Evolutionary conservation across 1,140 invertebrate species (phyloP).

Genomic region (Cydia amplana): DNA sequence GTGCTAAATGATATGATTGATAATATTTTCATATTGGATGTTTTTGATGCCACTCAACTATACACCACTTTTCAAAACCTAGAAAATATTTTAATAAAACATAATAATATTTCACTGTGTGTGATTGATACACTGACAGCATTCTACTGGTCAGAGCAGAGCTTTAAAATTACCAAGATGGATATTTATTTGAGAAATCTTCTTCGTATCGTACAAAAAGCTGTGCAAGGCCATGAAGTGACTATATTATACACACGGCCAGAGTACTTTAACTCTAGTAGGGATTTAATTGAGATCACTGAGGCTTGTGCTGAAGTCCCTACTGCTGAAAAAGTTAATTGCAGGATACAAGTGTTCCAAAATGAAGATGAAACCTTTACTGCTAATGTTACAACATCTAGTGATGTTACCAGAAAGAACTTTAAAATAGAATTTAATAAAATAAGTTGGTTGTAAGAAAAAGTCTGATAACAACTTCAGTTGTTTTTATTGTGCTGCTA

Average conservation of each 20-base stretch:
- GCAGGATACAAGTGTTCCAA: conserved; percentile 52
- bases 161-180: conserved; percentile 66
- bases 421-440: conserved; percentile 46
- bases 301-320: conserved; percentile 46
- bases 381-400: conserved; percentile 46
- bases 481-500: conserved; percentile 11
- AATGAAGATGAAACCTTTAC: conserved; percentile 41
- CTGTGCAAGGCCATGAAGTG: conserved; percentile 61
- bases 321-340: conserved; percentile 51
- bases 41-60: conserved; percentile 61
- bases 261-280: conserved; percentile 62
- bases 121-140: conserved; percentile 65
- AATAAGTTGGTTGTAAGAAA: conserved; percentile 50
- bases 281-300: conserved; percentile 53
- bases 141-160: conserved; percentile 73
- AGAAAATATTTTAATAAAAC: conserved; percentile 57
- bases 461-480: neutral
- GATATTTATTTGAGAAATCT: conserved; percentile 63
- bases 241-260: conserved; percentile 62
- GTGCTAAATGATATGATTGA: conserved; percentile 43
- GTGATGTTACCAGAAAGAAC: conserved; percentile 42
- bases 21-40: conserved; percentile 56
- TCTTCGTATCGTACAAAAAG: conserved; percentile 56
- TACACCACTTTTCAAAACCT: conserved; percentile 60
- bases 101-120: conserved; percentile 58